A percentile compares a stretch with the other conserved stretches of the same genome.
Evolutionary conservation across 2,888 invertebrate genomes (phyloP).

Genomic region (Oegoconia quadripuncta): DNA sequence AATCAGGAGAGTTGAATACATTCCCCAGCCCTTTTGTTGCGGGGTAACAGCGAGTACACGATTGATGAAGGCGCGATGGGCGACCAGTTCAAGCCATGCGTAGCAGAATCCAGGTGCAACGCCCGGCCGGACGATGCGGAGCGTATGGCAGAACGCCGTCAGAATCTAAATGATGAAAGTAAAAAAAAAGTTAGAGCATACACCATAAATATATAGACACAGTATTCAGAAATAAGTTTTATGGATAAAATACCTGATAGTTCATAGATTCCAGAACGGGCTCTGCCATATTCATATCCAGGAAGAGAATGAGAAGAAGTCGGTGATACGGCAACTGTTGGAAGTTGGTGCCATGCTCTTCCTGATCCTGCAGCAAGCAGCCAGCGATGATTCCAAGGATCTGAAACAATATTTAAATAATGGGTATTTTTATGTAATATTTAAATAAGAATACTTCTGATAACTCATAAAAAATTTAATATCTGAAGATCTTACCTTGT

Average conservation of each 20-base stretch:
- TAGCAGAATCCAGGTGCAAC: constrained; percentile 98
- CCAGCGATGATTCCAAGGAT: constrained; percentile 96
- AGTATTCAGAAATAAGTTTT: no score
- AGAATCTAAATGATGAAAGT: no score
- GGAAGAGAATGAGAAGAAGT: constrained; percentile 96
- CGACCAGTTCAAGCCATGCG: constrained; percentile 98
- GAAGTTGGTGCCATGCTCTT: constrained; percentile 92
- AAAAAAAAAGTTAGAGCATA: no score
- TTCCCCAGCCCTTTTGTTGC: constrained; percentile 97
- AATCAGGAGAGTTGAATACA: constrained; percentile 97
- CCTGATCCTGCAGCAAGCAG: constrained; percentile 97
- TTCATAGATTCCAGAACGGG: constrained; percentile 96
- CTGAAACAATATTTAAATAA: constrained; percentile 31
- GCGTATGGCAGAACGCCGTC: constrained; percentile 96
- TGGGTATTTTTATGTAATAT: neutral
- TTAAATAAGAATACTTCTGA: neutral
- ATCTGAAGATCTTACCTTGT: constrained; percentile 82
- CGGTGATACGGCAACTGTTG: constrained; percentile 99
- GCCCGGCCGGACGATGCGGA: constrained; percentile 94
- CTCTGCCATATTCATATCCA: constrained; percentile 96
- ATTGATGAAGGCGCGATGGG: constrained; percentile 97
- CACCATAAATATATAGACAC: no score
- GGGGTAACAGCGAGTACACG: constrained; percentile 94
- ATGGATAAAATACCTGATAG: constrained; percentile 82
- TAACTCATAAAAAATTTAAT: neutral